Conservation (phyloP, 2,113 vertebrate genomes). For the Silurus meridionalis region DNA sequence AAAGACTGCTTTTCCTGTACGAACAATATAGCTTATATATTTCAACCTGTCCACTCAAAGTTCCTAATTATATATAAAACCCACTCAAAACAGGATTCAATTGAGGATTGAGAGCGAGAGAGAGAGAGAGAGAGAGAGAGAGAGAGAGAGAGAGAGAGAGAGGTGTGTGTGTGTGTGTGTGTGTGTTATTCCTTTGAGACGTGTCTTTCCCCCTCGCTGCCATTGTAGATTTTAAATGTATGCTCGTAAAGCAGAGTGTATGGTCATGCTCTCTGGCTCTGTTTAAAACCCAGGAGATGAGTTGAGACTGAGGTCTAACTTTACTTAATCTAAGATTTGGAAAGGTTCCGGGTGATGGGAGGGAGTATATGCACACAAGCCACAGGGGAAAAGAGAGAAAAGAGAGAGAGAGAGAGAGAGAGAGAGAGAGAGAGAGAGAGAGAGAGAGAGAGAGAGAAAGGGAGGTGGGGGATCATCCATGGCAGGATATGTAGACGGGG, state of each 20-base stretch:
- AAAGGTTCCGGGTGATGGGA: constrained; percentile 58
- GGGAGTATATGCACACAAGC: constrained; percentile 16
- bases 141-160: neutral
- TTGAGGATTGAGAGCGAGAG: neutral
- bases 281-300: constrained; percentile 14
- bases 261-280: constrained; percentile 19
- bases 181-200: constrained; percentile 18
- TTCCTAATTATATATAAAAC: neutral
- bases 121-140: constrained; percentile 19
- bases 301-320: constrained; percentile 7
- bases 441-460: constrained; percentile 51
- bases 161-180: constrained; percentile 10
- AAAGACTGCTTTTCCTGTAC: neutral
- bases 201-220: neutral
- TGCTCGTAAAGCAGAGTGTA: constrained; percentile 21
- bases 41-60: neutral
- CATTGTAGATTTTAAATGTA: constrained; percentile 29
- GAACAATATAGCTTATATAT: neutral
- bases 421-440: constrained; percentile 45
- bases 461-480: constrained; percentile 39
- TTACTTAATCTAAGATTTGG: constrained; percentile 65
- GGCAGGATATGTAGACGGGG: neutral
- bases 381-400: constrained; percentile 34
- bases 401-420: neutral
- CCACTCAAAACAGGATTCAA: neutral